Evolutionary conservation across 2,888 invertebrate species (phyloP), one percentile per base, ranked within the genome.

Genomic region (Athalia rosae): DNA sequence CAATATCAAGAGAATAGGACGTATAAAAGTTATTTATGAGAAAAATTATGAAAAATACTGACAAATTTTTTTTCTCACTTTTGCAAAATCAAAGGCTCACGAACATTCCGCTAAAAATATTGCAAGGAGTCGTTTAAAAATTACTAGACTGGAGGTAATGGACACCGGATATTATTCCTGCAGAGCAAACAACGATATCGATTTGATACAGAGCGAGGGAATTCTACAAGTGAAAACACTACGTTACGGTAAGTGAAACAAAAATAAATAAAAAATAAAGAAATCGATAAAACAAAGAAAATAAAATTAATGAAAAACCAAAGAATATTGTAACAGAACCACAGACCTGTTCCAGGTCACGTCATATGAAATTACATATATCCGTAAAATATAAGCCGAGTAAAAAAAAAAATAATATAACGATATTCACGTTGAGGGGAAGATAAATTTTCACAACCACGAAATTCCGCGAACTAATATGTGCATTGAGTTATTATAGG

Each of bases 151-250:
- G 28, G 83, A 85, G 77, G 82, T 85, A 9, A 83, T 82, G 45
- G 87, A 87, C 80, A 82, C 84, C 56, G 87, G 87, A 28, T 84
- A 87, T 78, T 87, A 87, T 69, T 82, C 86, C 15, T 87, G 87
- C 80, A 84, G 86, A 45, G 86, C 87, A 47, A 83, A 80, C 76
- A 87, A 87, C 73, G 87, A 87, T 69, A 85, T 84, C 53, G 87
- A 87, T 82, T 83, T 81, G 77, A 86, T 87, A 47, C 86, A 87
- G 71, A 87, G 87, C 80, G 87, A 87, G 73, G 87, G 85, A 15
- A 84, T 80, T 7, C 80, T 87, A 8, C 83, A 84, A 63, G 84
- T 87, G 47, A 74, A 74, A 61, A 74, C 61, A 61, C 28, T 74
- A 5, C 73, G 73, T 1, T 74, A 74, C 58, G 48, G 73, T 74